phyloP scores from a whole-genome alignment of 37 sponge, comb jelly and placozoan species.

The Spongilla lacustris region DNA sequence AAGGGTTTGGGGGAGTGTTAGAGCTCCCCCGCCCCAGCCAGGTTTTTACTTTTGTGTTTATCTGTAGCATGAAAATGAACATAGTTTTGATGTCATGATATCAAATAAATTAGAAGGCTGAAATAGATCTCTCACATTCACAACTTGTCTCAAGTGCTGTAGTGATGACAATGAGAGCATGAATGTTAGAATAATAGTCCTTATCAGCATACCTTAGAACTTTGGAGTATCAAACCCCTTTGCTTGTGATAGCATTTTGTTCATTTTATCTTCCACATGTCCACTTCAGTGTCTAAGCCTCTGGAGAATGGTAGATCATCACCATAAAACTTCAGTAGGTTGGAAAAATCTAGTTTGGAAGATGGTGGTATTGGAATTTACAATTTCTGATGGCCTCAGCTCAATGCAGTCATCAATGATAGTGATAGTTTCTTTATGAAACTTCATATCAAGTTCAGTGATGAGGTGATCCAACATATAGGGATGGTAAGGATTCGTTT shows the following conservation, averaged over 20 bases:
- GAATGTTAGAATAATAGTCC: constrained; percentile 57
- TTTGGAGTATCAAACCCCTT: constrained; percentile 23
- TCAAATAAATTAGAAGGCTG: too few relatives aligned
- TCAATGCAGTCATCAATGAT: constrained; percentile 41
- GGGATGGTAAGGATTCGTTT: constrained; percentile 48
- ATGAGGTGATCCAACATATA: constrained; percentile 32
- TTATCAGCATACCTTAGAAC: constrained; percentile 34
- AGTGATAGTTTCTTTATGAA: constrained; percentile 24
- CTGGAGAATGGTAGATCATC: constrained; percentile 40
- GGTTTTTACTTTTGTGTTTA: too few relatives aligned
- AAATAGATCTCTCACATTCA: constrained; percentile 68
- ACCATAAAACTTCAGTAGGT: constrained; percentile 26
- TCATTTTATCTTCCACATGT: constrained; percentile 54
- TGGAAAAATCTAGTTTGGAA: not conserved
- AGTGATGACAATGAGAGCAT: constrained; percentile 34
- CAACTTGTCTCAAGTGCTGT: constrained; percentile 66
- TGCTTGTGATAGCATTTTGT: constrained; percentile 2
- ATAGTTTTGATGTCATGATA: too few relatives aligned
- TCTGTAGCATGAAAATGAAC: too few relatives aligned
- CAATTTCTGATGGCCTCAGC: constrained; percentile 31
- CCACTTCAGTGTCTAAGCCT: constrained; percentile 50
- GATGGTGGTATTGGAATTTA: not conserved
- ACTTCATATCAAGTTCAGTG: constrained; percentile 38
- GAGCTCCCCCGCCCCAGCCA: too few relatives aligned
- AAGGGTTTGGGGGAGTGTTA: too few relatives aligned